These are phyloP conservation scores for Bradypodion ventrale DNA, from an alignment of 2,797 vertebrate species.

Conservation along the genomic window DNA sequence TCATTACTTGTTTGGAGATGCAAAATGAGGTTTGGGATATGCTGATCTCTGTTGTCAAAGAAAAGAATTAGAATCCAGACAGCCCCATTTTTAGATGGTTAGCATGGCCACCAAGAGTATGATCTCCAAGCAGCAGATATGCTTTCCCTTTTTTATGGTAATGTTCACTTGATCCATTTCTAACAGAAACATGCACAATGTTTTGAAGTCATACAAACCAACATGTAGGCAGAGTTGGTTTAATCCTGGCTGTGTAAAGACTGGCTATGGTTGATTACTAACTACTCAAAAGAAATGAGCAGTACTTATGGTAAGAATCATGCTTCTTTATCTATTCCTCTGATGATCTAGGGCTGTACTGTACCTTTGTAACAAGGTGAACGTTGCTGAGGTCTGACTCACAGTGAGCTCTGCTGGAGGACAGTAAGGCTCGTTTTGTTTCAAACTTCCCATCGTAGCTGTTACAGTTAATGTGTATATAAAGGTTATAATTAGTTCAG, in stretches of 20 bases:
- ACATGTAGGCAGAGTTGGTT: background rate
- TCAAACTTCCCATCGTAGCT: background rate
- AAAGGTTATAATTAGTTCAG: slow-evolving; percentile 6
- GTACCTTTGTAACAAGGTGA: background rate
- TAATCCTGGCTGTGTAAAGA: background rate
- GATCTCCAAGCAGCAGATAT: background rate
- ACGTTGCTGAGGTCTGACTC: background rate
- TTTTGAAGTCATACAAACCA: background rate
- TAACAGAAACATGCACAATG: background rate
- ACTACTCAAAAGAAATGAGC: background rate
- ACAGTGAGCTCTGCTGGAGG: background rate
- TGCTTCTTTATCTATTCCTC: background rate
- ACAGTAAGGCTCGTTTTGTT: background rate
- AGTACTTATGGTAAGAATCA: background rate
- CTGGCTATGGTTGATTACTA: background rate
- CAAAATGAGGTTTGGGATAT: background rate
- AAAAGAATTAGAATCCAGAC: background rate
- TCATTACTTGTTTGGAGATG: background rate
- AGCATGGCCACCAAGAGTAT: background rate
- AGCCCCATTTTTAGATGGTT: background rate
- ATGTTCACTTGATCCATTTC: background rate
- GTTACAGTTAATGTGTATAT: background rate
- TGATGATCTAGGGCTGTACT: background rate
- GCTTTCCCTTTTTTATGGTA: background rate
- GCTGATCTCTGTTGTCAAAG: background rate